These are phyloP conservation scores for Serrognathus titanus DNA, from an alignment of 2,888 invertebrate genomes.

Conservation along the genomic window DNA sequence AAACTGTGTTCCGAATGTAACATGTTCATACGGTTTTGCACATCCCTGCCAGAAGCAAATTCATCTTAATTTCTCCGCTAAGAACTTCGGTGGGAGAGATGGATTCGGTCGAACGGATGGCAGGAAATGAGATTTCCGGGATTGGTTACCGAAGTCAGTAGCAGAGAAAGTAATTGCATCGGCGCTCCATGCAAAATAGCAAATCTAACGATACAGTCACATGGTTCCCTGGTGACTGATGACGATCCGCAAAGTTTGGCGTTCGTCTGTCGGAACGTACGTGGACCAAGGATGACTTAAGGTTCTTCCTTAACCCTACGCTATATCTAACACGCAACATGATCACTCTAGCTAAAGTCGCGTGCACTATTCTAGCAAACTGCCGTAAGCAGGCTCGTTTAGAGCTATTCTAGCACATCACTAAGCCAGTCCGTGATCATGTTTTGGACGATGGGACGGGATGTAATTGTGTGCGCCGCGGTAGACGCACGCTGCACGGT, in stretches of 20 bases:
- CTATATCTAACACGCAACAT: constrained; percentile 20
- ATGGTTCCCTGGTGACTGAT: constrained; percentile 63
- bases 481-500: constrained; percentile 1
- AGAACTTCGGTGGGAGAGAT: constrained; percentile 33
- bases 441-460: not conserved
- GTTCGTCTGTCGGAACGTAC: not conserved
- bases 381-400: not conserved
- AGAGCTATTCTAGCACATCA: constrained; percentile 3
- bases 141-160: constrained; percentile 47
- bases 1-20: too few species aligned
- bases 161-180: constrained; percentile 52
- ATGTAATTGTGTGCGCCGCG: not conserved
- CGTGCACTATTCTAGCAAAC: constrained; percentile 16
- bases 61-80: constrained; percentile 40
- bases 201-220: constrained; percentile 66
- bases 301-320: not conserved
- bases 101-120: constrained; percentile 1
- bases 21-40: constrained; percentile 27
- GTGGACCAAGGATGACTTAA: too few species aligned
- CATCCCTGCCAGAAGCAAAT: constrained; percentile 45
- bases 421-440: constrained; percentile 11
- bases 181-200: constrained; percentile 80
- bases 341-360: constrained; percentile 20
- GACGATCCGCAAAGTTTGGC: not conserved
- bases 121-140: not conserved